Conservation (phyloP, 2,888 invertebrate species). For the Pegoplata infirma region DNA sequence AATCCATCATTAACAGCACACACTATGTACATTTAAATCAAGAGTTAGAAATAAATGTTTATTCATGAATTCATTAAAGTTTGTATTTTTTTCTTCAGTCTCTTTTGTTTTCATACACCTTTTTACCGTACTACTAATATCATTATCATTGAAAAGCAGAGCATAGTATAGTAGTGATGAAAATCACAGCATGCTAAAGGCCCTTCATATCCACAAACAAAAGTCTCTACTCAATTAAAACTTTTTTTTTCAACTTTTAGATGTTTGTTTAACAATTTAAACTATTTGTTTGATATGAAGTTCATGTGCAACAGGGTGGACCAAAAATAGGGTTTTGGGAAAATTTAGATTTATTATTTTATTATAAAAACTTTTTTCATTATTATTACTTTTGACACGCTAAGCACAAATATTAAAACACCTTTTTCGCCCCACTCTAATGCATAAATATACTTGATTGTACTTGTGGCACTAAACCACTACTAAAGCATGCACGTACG, state of each 20-base stretch:
- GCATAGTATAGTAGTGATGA: too few species aligned
- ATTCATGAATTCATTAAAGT: conserved; percentile 8
- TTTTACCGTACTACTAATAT: not conserved
- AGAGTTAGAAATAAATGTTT: not conserved
- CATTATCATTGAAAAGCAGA: not conserved
- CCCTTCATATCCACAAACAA: not conserved
- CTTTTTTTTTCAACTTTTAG: conserved; percentile 2
- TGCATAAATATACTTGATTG: too few species aligned
- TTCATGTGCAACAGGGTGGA: too few species aligned
- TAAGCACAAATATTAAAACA: too few species aligned
- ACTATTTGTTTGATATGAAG: not conserved
- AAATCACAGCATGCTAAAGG: too few species aligned
- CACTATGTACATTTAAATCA: too few species aligned
- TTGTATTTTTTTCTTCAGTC: not conserved
- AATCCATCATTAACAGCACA: too few species aligned
- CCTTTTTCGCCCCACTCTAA: too few species aligned
- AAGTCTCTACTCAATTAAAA: conserved; percentile 35
- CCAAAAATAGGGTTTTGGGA: too few species aligned
- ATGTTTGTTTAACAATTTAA: conserved; percentile 11
- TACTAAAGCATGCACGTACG: not conserved
- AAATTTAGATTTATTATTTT: too few species aligned
- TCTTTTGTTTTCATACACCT: not conserved
- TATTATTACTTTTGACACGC: too few species aligned
- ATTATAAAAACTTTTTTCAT: too few species aligned
- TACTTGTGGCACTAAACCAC: not conserved